phyloP scores from a whole-genome alignment of 92 coral and sea anemone species.

The Ricordea florida region DNA sequence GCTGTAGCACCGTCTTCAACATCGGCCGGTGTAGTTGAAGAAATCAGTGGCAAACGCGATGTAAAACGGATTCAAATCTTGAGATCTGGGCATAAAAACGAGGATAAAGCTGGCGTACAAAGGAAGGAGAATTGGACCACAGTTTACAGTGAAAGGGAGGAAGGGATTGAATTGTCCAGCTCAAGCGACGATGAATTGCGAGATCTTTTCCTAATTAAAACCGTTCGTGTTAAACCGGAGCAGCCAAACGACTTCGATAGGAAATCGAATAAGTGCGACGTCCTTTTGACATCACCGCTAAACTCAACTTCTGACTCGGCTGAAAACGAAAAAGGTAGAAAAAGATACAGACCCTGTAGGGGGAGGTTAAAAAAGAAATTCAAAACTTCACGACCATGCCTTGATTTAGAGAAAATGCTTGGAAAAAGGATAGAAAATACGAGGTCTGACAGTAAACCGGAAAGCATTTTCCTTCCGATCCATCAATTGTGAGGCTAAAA shows the following conservation, averaged over 20 bases:
- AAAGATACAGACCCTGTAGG: constrained; percentile 23
- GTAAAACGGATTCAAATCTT: neutral
- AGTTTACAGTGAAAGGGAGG: neutral
- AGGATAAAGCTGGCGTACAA: neutral
- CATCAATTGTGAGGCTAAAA: constrained; percentile 1
- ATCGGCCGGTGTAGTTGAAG: too few species aligned
- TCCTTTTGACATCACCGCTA: neutral
- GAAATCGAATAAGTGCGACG: neutral
- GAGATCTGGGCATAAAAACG: neutral
- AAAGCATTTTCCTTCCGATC: constrained; percentile 34
- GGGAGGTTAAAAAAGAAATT: constrained; percentile 49
- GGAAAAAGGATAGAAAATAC: constrained; percentile 23
- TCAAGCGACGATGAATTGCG: constrained; percentile 53
- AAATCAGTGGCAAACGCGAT: neutral
- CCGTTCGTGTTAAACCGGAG: neutral
- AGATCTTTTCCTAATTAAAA: too few species aligned
- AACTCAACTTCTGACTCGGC: neutral
- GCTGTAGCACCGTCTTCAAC: too few species aligned
- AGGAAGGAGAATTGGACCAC: neutral
- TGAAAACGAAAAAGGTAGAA: constrained; percentile 31
- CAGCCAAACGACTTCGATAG: neutral
- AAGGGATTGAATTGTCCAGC: constrained; percentile 45
- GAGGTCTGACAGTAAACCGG: neutral
- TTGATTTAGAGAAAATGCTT: constrained; percentile 62
- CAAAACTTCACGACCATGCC: constrained; percentile 59